Base-by-base conservation (phyloP, 2,797 vertebrate species). In the Rhadinocentrus ornatus region DNA sequence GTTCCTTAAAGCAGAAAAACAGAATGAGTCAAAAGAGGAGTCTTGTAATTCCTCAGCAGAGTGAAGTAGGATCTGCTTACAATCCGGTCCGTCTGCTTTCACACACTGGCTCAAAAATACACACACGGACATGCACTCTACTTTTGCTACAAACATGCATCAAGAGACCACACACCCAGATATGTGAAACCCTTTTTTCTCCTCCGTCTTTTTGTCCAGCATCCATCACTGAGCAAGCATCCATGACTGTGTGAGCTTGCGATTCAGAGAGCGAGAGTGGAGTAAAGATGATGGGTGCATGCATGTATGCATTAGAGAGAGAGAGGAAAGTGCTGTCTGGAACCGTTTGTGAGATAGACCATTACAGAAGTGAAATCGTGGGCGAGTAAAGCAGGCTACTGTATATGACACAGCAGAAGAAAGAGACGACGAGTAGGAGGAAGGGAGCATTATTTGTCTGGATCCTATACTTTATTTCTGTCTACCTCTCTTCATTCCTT, bases 221-320 rank as follows among this genome's bases (percentile, higher is more conserved):
- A 85, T 95, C 94, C 93, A 93, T 93, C 70, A 62, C 71, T 37
- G 82, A 66, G 74, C 53, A 26, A 70, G 69, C 13, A 60, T 67
- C 44, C 1, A 62, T 54, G 69, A 50, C 54, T 53, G 60, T 80
- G 83, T 79, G 85, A 58, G 69, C 75, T 78, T 78, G 86, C 73
- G 71, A 65, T 69, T 31, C 66, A 56, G 66, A 37, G 80, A 73
- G 56, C 7, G 15, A 82, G 69, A 75, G 71, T 50, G 55, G 50
- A 46, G 73, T 24, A 15, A 65, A 82, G 68, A 78, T 12, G 62
- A 70, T 60, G 62, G 54, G 48, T 66, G 80, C 53, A 59, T 71
- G 81, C 61, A 74, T 77, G 76, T 59, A 80, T 79, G 84, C 67
- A 86, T 84, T 37, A 80, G 71, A 73, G 34, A 66, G 35, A 37